A percentile compares a stretch with the other conserved stretches of the same genome.
Evolutionary conservation across 2,113 vertebrate species (phyloP).

Genomic region (Carettochelys insculpta): DNA sequence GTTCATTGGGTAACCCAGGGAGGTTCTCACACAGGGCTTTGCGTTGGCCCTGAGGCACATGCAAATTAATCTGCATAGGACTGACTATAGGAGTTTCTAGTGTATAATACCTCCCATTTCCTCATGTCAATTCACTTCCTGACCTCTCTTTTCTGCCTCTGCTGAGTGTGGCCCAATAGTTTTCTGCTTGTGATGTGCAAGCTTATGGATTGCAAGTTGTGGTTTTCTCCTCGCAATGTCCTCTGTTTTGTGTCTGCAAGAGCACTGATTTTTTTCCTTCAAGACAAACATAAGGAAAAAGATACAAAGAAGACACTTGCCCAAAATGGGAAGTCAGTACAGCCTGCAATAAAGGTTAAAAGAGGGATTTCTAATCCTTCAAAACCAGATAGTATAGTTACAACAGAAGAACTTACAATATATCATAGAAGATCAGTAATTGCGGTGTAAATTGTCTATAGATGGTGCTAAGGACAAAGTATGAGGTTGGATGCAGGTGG

Average conservation of each 20-base stretch:
- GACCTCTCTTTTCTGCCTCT: constrained; percentile 10
- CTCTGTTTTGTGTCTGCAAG: constrained; percentile 20
- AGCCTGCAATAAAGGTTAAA: background rate
- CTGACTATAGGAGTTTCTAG: constrained; percentile 45
- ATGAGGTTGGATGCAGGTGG: background rate
- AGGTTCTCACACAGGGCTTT: constrained; percentile 51
- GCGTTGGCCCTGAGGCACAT: constrained; percentile 57
- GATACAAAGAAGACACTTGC: background rate
- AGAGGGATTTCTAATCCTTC: background rate
- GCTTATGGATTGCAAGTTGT: constrained; percentile 2
- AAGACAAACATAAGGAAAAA: background rate
- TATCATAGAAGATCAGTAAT: background rate
- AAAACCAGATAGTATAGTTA: background rate
- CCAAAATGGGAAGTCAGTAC: background rate
- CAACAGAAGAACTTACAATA: background rate
- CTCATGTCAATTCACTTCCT: constrained; percentile 46
- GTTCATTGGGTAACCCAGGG: constrained; percentile 68
- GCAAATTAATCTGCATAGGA: constrained; percentile 69
- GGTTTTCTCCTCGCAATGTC: background rate
- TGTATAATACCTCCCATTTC: constrained; percentile 30
- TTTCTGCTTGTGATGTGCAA: background rate
- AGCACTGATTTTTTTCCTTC: background rate
- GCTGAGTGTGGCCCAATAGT: background rate
- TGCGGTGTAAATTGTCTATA: background rate
- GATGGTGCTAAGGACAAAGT: background rate